Evolutionary conservation across 2,113 vertebrate species (phyloP), one percentile per base, ranked within the genome.

Genomic region (Chiloscyllium plagiosum): DNA sequence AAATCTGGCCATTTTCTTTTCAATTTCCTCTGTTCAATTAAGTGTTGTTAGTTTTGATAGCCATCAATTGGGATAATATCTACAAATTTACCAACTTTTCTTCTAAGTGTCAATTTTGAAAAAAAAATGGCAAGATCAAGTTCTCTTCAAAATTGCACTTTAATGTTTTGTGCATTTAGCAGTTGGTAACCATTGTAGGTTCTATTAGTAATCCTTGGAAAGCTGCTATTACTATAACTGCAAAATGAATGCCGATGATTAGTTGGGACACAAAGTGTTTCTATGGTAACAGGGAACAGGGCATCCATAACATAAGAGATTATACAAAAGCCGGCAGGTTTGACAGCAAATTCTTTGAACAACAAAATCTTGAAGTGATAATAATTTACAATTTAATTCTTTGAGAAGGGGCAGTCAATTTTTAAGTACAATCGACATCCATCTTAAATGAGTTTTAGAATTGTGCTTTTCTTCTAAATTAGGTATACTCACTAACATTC

Each of bases 401-500:
- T 93, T 66, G 33, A 20, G 61, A 92, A 3, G 37, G 33, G 33
- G n/a, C 66, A 61, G 29, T 66, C 89, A 92, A 65, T n/a, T 66
- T 66, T 20, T 93, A 24, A 61, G 12, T 90, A 17, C 24, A 37
- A 61, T 15, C 17, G 37, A 93, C n/a, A 93, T 22, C n/a, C 61
- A 93, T 61, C n/a, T 37, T 93, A 93, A 92, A 92, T 92, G 50
- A 13, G 29, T 90, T 90, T 90, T 90, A 92, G 29, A 65, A 92
- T 92, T 15, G 15, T 66, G 33, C 61, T 93, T 93, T 93, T 93
- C 61, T 93, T 37, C 89, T 93, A 66, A 93, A 93, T 66, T 61
- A 93, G 89, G 89, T 93, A 93, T 93, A 93, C 89, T 93, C 89
- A 37, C 89, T 37, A 93, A 37, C 89, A 93, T 93, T 93, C 89